These are phyloP conservation scores for Fulmarus glacialis DNA, from an alignment of 2,113 vertebrate species.

Conservation along the genomic window DNA sequence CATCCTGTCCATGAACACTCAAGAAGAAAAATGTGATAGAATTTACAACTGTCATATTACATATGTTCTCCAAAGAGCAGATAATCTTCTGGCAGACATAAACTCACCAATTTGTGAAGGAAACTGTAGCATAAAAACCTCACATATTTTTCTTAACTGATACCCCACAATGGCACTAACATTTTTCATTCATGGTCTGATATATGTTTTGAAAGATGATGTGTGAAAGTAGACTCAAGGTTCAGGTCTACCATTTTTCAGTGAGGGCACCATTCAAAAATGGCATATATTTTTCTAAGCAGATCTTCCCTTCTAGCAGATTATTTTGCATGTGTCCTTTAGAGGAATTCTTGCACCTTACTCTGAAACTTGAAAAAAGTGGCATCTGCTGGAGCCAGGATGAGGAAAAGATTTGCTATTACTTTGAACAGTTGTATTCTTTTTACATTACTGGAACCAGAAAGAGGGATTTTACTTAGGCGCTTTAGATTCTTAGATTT, in stretches of 20 bases:
- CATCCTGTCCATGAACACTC: background rate
- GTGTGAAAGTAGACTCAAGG: background rate
- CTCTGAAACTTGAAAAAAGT: background rate
- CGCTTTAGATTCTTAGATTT: background rate
- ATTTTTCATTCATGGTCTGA: background rate
- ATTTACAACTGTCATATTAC: constrained; percentile 32
- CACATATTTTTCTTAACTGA: constrained; percentile 17
- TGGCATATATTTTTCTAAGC: background rate
- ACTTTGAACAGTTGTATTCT: background rate
- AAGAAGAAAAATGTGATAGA: constrained; percentile 40
- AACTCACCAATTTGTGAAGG: background rate
- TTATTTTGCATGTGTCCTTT: background rate
- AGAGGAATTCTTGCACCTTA: background rate
- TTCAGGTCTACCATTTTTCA: background rate
- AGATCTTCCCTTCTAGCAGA: background rate
- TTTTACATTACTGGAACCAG: background rate
- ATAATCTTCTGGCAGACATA: constrained; percentile 36
- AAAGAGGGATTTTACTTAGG: background rate
- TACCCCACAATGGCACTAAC: background rate
- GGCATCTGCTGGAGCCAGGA: background rate
- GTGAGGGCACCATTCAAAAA: background rate
- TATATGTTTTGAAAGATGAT: background rate
- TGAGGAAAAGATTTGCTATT: background rate
- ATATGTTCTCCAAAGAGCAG: constrained; percentile 1
- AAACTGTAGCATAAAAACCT: background rate